Conservation (phyloP, 2,888 invertebrate species). For the Cepaea hortensis region DNA sequence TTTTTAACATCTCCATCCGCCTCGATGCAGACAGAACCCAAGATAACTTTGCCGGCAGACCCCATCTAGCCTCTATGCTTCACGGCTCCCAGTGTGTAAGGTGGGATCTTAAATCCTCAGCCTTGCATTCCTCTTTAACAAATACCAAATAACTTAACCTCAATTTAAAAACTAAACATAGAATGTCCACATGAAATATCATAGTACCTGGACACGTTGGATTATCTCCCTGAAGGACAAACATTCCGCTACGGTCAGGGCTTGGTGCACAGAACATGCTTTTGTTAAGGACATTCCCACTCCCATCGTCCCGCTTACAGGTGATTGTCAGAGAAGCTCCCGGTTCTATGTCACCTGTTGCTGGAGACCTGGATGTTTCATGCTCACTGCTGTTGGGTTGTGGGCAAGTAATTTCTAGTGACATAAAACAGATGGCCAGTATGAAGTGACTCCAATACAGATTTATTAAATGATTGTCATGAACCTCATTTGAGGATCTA, state of each 20-base stretch:
- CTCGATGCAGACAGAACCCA: too few species aligned
- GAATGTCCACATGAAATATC: not conserved
- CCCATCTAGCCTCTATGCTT: too few species aligned
- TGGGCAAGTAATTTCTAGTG: constrained; percentile 12
- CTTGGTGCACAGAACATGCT: constrained; percentile 55
- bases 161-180: not conserved
- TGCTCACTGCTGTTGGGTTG: not conserved
- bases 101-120: too few species aligned
- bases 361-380: constrained; percentile 29
- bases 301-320: constrained; percentile 49
- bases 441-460: too few species aligned
- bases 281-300: constrained; percentile 46
- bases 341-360: constrained; percentile 14
- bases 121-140: too few species aligned
- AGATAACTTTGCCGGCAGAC: too few species aligned
- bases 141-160: too few species aligned
- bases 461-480: too few species aligned
- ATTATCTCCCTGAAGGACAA: constrained; percentile 52
- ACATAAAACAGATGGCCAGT: not conserved
- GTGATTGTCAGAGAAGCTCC: constrained; percentile 50
- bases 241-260: constrained; percentile 8
- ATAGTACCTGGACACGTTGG: constrained; percentile 56
- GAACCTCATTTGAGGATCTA: too few species aligned
- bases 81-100: too few species aligned
- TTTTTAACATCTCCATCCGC: too few species aligned